A percentile compares a stretch with the other conserved stretches of the same genome.
phyloP scores from a whole-genome alignment of 2,113 vertebrate species.

The Pomatostomus ruficeps region DNA sequence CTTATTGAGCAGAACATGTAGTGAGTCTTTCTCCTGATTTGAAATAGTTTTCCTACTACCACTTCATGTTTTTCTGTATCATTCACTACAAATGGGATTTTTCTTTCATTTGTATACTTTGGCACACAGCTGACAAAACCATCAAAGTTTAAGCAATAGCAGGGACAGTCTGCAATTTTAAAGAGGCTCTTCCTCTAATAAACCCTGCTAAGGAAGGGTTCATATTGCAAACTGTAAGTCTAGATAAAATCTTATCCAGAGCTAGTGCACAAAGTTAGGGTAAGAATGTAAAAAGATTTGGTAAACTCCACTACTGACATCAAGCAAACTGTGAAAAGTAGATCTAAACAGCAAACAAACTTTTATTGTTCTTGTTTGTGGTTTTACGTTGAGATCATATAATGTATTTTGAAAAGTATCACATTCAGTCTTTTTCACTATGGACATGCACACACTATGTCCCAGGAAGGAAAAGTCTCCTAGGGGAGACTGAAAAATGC shows the following conservation, averaged over 20 bases:
- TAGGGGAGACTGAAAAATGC: background rate
- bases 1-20: background rate
- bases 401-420: background rate
- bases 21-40: background rate
- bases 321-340: background rate
- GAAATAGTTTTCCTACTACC: background rate
- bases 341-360: background rate
- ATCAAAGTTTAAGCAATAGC: background rate
- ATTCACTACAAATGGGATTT: background rate
- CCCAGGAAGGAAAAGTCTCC: background rate
- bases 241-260: background rate
- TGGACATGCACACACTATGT: background rate
- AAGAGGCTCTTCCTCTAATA: background rate
- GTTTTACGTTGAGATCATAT: background rate
- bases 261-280: background rate
- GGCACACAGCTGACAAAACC: background rate
- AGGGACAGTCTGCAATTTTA: background rate
- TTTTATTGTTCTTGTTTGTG: background rate
- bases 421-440: background rate
- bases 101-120: background rate
- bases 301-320: background rate
- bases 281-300: background rate
- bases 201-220: background rate
- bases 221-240: background rate
- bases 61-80: background rate